Evolutionary conservation across 2,888 invertebrate species (phyloP).

Genomic region (Lepidonotus clava): DNA sequence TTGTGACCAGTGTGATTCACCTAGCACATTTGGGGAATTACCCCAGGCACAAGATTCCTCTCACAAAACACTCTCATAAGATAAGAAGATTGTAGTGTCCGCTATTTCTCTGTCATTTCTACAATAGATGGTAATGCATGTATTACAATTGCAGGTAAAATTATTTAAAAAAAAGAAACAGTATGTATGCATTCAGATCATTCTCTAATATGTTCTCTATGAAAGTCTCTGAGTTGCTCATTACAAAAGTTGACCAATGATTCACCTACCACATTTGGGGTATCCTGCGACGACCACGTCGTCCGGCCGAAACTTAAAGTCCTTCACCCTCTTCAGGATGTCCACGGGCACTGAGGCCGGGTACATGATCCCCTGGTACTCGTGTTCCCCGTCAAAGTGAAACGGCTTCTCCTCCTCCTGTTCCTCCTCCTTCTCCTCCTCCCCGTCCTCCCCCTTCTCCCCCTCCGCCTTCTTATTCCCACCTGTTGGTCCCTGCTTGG

Average conservation of each 20-base stretch:
- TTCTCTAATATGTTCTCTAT: no score
- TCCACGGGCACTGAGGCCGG: constrained; percentile 26
- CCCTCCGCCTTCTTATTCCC: neutral
- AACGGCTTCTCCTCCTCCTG: constrained; percentile 45
- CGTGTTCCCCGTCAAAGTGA: constrained; percentile 43
- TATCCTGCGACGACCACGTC: constrained; percentile 33
- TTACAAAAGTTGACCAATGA: neutral
- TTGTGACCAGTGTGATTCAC: no score
- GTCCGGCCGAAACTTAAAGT: constrained; percentile 20
- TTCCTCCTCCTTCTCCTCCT: constrained; percentile 1
- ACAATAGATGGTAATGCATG: no score
- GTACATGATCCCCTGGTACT: constrained; percentile 33
- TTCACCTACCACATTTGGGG: constrained; percentile 24
- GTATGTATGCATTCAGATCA: no score
- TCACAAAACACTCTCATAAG: no score
- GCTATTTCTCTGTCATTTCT: no score
- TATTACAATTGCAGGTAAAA: no score
- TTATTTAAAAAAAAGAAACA: no score
- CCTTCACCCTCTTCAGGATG: neutral
- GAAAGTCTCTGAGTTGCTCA: no score
- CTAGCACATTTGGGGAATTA: no score
- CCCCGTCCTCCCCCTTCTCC: constrained; percentile 2
- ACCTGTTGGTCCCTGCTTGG: neutral
- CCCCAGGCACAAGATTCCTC: no score
- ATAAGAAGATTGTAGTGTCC: no score